Conservation (phyloP, 2,797 vertebrate genomes). For the Pyrocephalus nanus region DNA sequence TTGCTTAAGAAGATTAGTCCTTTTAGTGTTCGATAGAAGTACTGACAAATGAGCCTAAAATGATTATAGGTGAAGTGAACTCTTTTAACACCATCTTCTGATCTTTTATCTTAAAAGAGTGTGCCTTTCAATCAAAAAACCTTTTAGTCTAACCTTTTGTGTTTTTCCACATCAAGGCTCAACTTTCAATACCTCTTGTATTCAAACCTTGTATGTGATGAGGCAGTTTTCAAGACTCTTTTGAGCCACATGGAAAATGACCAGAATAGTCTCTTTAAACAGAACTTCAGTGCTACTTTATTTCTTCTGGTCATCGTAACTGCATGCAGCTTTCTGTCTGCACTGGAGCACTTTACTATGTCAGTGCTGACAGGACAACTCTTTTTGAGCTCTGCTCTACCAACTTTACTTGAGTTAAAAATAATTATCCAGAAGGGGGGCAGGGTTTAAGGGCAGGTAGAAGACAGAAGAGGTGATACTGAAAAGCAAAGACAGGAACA, state of each 20-base stretch:
- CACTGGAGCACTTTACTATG: not conserved
- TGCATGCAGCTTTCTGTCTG: not conserved
- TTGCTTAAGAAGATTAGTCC: constrained; percentile 80
- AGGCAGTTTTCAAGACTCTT: not conserved
- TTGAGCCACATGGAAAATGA: not conserved
- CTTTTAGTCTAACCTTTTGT: constrained; percentile 48
- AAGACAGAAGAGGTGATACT: not conserved
- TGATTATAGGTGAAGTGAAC: constrained; percentile 58
- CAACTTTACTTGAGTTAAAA: not conserved
- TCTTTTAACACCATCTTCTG: constrained; percentile 59
- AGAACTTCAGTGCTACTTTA: not conserved
- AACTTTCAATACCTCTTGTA: constrained; percentile 31
- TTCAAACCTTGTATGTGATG: not conserved
- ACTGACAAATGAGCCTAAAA: constrained; percentile 69
- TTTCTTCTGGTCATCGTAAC: not conserved
- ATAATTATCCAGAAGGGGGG: not conserved
- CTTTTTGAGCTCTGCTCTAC: not conserved
- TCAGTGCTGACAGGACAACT: not conserved
- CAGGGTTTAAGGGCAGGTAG: not conserved
- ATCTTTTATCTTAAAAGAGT: constrained; percentile 59
- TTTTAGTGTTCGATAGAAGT: constrained; percentile 72
- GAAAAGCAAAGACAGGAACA: not conserved
- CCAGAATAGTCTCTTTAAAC: not conserved
- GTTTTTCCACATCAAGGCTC: constrained; percentile 6
- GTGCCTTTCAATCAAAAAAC: constrained; percentile 37